Evolutionary conservation across 2,113 vertebrate species (phyloP).

Genomic region (Trogon melanurus): DNA sequence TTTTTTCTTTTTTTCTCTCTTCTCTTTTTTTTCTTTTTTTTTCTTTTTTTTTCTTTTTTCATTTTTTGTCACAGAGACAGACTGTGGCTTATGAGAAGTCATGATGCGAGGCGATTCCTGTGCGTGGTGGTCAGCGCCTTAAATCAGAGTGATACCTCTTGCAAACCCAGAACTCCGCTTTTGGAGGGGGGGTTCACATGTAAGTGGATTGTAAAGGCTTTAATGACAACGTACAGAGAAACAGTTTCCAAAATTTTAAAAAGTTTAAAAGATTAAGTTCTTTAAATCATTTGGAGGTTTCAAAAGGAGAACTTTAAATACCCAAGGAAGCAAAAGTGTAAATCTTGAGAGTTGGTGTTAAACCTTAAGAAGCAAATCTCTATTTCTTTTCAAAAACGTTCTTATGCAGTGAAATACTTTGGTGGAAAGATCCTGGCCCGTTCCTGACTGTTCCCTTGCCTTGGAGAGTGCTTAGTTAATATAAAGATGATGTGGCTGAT

Average conservation of each 20-base stretch:
- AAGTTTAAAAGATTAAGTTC: neutral
- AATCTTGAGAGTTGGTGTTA: neutral
- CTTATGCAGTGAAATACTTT: neutral
- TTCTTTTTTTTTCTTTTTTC: neutral
- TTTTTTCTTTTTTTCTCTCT: neutral
- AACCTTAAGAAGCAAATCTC: neutral
- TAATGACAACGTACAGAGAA: neutral
- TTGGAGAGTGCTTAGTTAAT: neutral
- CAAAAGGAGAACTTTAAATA: neutral
- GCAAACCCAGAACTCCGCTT: neutral
- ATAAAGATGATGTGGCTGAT: neutral
- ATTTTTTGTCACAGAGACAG: neutral
- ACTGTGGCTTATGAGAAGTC: neutral
- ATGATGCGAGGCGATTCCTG: neutral
- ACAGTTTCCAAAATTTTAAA: neutral
- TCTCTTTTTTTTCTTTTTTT: neutral
- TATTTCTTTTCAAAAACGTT: neutral
- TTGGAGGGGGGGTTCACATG: neutral
- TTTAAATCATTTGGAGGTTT: too few species aligned
- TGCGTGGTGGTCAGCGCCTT: neutral
- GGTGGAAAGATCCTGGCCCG: neutral
- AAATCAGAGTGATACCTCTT: neutral
- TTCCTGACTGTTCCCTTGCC: neutral
- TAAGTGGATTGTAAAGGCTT: neutral
- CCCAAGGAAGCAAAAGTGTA: neutral